Percentiles rank a stretch among this genome's conserved stretches.
Evolutionary conservation across 2,888 invertebrate species (phyloP).

Genomic region (Calliscelio sp.): DNA sequence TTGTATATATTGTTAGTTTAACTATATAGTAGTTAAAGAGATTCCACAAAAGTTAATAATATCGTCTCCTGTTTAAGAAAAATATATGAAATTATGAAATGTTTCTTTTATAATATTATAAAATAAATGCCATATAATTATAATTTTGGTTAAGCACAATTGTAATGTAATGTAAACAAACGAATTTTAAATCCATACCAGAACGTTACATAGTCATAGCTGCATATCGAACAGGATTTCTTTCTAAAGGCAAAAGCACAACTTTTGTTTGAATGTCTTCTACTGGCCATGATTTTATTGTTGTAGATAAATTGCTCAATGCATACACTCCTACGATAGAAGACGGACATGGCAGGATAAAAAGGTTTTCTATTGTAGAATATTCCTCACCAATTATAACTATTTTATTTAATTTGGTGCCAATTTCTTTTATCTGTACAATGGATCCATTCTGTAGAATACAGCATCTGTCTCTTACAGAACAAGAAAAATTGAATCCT

Average conservation of each 20-base stretch:
- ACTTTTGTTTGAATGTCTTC: conserved; percentile 7
- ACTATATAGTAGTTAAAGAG: no score
- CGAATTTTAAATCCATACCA: no score
- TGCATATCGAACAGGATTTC: not conserved
- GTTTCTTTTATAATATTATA: no score
- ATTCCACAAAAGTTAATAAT: no score
- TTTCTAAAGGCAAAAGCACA: conserved; percentile 1
- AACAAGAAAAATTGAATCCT: conserved; percentile 2
- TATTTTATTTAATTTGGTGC: not conserved
- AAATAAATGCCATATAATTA: no score
- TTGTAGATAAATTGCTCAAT: conserved; percentile 1
- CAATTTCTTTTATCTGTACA: conserved; percentile 11
- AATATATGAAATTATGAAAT: no score
- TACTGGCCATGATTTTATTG: conserved; percentile 8
- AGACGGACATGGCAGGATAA: not conserved
- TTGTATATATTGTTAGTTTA: no score
- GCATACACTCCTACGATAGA: conserved; percentile 1
- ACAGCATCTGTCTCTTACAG: not conserved
- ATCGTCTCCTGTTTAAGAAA: no score
- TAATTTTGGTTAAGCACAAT: no score
- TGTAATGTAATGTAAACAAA: no score
- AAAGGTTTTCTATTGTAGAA: not conserved
- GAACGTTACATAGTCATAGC: conserved; percentile 1
- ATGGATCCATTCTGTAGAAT: not conserved
- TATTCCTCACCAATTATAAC: not conserved